phyloP scores from a whole-genome alignment of 2,797 vertebrate species.

The Helarctos malayanus region DNA sequence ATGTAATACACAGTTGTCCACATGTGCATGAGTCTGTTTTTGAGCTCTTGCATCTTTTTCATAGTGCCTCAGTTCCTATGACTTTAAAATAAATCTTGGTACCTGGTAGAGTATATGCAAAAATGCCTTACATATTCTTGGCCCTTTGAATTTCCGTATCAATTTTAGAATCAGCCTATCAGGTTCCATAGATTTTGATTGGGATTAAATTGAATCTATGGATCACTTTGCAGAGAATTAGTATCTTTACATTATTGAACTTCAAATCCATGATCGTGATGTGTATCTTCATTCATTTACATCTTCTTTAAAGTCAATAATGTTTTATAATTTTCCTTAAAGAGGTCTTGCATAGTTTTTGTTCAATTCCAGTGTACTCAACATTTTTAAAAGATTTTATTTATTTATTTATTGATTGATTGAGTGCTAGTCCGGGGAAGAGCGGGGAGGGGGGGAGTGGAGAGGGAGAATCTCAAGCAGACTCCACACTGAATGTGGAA shows the following conservation, averaged over 20 bases:
- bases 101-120: neutral
- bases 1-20: neutral
- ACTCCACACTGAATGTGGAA: neutral
- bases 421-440: neutral
- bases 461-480: neutral
- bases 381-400: neutral
- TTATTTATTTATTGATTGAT: neutral
- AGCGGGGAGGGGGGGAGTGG: neutral
- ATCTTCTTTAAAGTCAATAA: neutral
- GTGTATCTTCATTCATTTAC: neutral
- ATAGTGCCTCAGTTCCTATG: neutral
- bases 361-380: neutral
- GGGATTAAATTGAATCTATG: neutral
- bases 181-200: neutral
- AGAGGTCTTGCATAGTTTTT: neutral
- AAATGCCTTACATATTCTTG: neutral
- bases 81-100: constrained; percentile 11
- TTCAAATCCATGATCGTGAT: neutral
- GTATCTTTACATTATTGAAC: neutral
- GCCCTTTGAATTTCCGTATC: neutral
- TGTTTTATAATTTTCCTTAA: neutral
- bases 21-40: neutral
- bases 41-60: neutral
- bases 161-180: constrained; percentile 4
- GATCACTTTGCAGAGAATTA: constrained; percentile 34